phyloP scores from a whole-genome alignment of 2,888 invertebrate species.

The Nymphalis urticae region DNA sequence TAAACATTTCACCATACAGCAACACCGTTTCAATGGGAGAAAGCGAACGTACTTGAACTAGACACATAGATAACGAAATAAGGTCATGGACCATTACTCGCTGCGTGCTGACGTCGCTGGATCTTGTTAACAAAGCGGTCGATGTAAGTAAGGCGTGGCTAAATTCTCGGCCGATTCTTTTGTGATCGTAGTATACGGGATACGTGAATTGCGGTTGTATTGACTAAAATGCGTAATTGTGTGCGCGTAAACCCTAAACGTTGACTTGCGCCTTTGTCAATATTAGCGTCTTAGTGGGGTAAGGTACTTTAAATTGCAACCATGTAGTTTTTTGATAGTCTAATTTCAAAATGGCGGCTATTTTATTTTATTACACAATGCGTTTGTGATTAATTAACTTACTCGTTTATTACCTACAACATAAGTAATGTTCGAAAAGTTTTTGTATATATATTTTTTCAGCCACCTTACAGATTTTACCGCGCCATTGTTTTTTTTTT shows the following conservation, averaged over 20 bases:
- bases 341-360: too few species aligned
- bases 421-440: too few species aligned
- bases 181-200: slow-evolving; percentile 10
- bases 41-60: slow-evolving; percentile 68
- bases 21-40: slow-evolving; percentile 41
- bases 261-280: slow-evolving; percentile 2
- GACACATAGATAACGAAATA: slow-evolving; percentile 67
- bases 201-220: slow-evolving; percentile 6
- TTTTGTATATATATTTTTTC: too few species aligned
- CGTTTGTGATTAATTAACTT: too few species aligned
- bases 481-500: too few species aligned
- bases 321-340: too few species aligned
- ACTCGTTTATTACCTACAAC: too few species aligned
- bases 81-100: slow-evolving; percentile 63
- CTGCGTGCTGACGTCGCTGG: slow-evolving; percentile 49
- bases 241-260: slow-evolving; percentile 4
- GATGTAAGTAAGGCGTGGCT: slow-evolving; percentile 33
- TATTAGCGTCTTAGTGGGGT: background rate
- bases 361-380: too few species aligned
- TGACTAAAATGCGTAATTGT: slow-evolving; percentile 4
- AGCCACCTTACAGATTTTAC: too few species aligned
- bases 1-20: background rate
- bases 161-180: slow-evolving; percentile 18
- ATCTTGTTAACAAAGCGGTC: slow-evolving; percentile 32
- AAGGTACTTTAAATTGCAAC: too few species aligned